Base-by-base conservation (phyloP, 2,797 vertebrate species). In the Hydrocynus forskahlii region DNA sequence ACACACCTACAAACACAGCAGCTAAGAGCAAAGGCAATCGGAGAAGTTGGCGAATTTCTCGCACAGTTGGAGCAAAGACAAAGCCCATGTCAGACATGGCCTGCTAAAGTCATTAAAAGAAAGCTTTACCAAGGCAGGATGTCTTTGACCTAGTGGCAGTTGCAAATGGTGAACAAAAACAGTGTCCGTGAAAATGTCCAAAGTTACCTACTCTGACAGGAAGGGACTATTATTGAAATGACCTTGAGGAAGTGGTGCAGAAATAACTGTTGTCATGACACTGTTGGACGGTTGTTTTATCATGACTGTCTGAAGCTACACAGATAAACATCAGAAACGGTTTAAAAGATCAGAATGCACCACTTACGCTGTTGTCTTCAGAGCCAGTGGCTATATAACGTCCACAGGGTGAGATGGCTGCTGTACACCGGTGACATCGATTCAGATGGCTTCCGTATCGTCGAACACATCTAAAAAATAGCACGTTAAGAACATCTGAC, bases 341-440 rank as follows among this genome's bases (percentile, higher is more conserved):
- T 78, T 10, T 50, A 80, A 29, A 29, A 29, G 48, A 38, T 73
- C 17, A 43, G 25, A 54, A 79, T 70, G 50, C 29, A 50, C 50
- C 16, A 94, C 96, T 88, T 89, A 98, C 96, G 4, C 90, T 93
- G 91, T 94, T 96, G 88, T 97, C 96, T 84, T 97, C 96, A 0
- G 97, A 98, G 55, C 97, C 97, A 50, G 93, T 94, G 8, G 95
- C 96, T 86, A 96, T 91, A 50, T 94, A 96, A 0, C 86, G 90
- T 2, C 97, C 96, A n/a, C 97, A 98, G 0, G 97, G 95, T 17
- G 96, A 97, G 67, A 97, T 75, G 40, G 95, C 92, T 55, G 95
- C 89, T 21, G 93, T 92, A 83, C 97, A 97, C 0, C 94, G 94
- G 63, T 94, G 94, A 87, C 93, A 92, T 16, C 91, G 91, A 85